Evolutionary conservation across 2,113 vertebrate genomes (phyloP).

Genomic region (Bufo bufo): DNA sequence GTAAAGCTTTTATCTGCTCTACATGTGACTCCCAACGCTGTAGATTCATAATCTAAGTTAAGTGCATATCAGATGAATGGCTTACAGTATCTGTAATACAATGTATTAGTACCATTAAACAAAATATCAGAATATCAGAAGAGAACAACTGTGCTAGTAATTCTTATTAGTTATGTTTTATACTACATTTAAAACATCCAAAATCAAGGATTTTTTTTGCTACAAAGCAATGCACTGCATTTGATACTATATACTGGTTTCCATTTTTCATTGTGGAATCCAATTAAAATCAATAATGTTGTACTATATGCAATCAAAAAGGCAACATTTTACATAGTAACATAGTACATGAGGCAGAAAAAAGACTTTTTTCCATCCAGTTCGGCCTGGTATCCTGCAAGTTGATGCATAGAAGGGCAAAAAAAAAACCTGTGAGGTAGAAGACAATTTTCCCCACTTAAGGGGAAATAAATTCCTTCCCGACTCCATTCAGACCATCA

Average conservation of each 20-base stretch:
- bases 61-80: not conserved
- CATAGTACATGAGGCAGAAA: too few species aligned
- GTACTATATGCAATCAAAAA: not conserved
- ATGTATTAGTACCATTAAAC: too few species aligned
- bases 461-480: too few species aligned
- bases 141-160: not conserved
- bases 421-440: too few species aligned
- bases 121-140: not conserved
- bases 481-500: too few species aligned
- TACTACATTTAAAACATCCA: not conserved
- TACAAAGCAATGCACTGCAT: not conserved
- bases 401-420: too few species aligned
- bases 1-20: not conserved
- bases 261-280: not conserved
- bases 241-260: not conserved
- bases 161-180: not conserved
- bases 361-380: too few species aligned
- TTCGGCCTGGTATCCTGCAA: too few species aligned
- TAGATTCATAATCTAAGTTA: not conserved
- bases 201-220: too few species aligned
- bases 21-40: not conserved
- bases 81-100: not conserved
- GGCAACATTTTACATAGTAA: too few species aligned
- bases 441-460: too few species aligned
- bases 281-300: not conserved